Conservation (phyloP, 2,797 vertebrate genomes). For the Alauda arvensis region DNA sequence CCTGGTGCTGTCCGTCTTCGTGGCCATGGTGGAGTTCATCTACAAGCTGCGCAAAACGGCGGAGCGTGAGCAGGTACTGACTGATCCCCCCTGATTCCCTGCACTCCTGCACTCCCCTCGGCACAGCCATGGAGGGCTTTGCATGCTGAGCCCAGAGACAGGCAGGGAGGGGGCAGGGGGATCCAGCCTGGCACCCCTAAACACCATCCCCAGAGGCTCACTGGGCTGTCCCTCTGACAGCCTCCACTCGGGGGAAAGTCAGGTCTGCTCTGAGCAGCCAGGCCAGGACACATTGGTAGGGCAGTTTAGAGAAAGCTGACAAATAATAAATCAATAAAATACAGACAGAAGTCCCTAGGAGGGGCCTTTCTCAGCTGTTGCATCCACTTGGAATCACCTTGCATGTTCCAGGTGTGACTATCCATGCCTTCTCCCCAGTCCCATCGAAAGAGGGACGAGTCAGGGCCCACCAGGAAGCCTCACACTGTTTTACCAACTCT, state of each 20-base stretch:
- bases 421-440: background rate
- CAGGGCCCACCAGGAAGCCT: background rate
- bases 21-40: conserved; percentile 95
- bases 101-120: background rate
- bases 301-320: background rate
- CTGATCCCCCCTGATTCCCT: background rate
- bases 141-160: background rate
- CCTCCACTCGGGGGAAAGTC: background rate
- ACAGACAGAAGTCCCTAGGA: background rate
- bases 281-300: background rate
- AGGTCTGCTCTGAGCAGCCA: background rate
- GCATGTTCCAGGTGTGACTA: background rate
- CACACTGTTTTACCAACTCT: background rate
- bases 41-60: conserved; percentile 95
- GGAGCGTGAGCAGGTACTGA: conserved; percentile 90
- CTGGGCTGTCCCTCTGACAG: background rate
- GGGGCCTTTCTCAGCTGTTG: background rate
- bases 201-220: background rate
- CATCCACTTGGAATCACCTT: background rate
- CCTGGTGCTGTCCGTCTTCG: conserved; percentile 91
- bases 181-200: background rate
- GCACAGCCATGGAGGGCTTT: rapidly evolving
- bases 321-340: background rate
- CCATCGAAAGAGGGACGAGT: background rate
- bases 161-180: background rate